Percentiles rank a stretch among this genome's conserved stretches.
phyloP scores from a whole-genome alignment of 1,140 invertebrate genomes.

The Pseudomyrmex dendroicus region DNA sequence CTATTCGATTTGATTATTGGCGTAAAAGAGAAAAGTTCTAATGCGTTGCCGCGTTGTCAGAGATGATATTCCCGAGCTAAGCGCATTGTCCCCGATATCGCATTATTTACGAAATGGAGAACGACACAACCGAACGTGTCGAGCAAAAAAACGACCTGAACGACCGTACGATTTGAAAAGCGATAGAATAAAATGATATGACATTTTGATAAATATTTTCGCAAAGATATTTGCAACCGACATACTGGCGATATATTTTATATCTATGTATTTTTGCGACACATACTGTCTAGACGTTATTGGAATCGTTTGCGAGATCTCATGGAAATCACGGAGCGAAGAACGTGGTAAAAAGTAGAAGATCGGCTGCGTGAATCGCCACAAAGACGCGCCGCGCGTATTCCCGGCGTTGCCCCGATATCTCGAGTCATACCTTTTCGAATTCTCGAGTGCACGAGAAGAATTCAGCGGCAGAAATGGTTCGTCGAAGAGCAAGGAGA shows the following conservation, averaged over 20 bases:
- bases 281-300: background rate
- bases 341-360: constrained; percentile 23
- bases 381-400: constrained; percentile 49
- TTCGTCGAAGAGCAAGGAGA: constrained; percentile 28
- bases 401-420: constrained; percentile 24
- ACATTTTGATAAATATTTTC: background rate
- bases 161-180: background rate
- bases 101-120: background rate
- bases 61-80: constrained; percentile 58
- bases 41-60: constrained; percentile 48
- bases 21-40: constrained; percentile 48
- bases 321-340: constrained; percentile 31
- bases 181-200: background rate
- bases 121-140: background rate
- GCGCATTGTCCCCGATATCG: constrained; percentile 32
- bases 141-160: background rate
- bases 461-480: constrained; percentile 61
- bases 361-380: constrained; percentile 46
- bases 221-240: background rate
- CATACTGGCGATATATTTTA: background rate
- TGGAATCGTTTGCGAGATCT: constrained; percentile 1
- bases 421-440: constrained; percentile 63
- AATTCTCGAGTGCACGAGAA: constrained; percentile 55
- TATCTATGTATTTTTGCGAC: background rate
- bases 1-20: constrained; percentile 68